Base-by-base conservation (phyloP, 2,113 vertebrate species). In the Baryphthengus martii region DNA sequence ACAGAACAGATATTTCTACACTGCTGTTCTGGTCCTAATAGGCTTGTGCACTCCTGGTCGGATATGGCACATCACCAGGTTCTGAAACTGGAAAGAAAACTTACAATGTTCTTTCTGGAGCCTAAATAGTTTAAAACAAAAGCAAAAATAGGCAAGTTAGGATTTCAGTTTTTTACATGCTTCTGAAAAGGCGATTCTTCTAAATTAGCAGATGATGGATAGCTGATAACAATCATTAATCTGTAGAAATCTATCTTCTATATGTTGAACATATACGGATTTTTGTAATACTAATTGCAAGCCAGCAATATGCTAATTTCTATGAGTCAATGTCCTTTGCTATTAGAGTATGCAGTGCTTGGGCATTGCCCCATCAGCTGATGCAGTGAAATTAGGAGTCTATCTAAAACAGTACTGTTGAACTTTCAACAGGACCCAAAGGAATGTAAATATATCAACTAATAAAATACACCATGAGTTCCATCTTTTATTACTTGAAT, bases 221-320 rank as follows among this genome's bases (percentile, higher is more conserved):
- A 90, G 62, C n/a, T 56, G 29, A 63, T 28, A 42, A 23, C 55
- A 72, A 35, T 39, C 28, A 40, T 78, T 49, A 70, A 71, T 87
- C 11, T 61, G 29, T 78, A 76, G 52, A 88, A 88, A 72, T 17
- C 13, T 72, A 24, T 50, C n/a, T 62, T 85, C 65, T 56, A 23
- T 77, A 66, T 88, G 55, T 58, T 59, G 77, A 72, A 53, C n/a
- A n/a, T n/a, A 28, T 83, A 39, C 67, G 26, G 40, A 17, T 33
- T 52, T 49, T 95, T 63, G 67, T 80, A 71, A 85, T 83, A 47
- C 50, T 92, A 88, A 85, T 28, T 70, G 37, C 42, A 94, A 96
- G 82, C 62, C 17, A 74, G n/a, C 59, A 35, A 67, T 70, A 44
- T 31, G 28, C 6, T 42, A 39, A 40, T 17, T 79, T 26, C n/a